Base-by-base conservation (phyloP, 2,797 vertebrate genomes). In the Furcifer pardalis region DNA sequence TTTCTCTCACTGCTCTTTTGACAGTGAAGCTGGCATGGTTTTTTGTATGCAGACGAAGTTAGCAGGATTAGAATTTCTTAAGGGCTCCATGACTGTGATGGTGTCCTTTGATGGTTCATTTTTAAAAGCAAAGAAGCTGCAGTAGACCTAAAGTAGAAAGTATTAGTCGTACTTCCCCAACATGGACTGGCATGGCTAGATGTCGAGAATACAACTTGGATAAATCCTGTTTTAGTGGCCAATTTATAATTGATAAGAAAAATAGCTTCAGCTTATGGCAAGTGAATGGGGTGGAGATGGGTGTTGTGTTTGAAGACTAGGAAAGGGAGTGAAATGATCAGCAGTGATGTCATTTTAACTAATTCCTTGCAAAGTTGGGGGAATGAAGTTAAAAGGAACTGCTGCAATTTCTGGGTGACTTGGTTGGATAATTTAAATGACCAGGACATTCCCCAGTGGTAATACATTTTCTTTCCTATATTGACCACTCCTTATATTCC, bases 271-370 rank as follows among this genome's bases (percentile, higher is more conserved):
- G 91, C 92, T 90, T 42, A 35, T 46, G 90, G 90, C 89, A 91
- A 93, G 91, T 93, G 90, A 92, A 91, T 92, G 91, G 85, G 86
- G 52, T 13, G 52, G 52, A 49, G 65, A n/a, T n/a, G n/a, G n/a
- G n/a, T n/a, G n/a, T n/a, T n/a, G n/a, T n/a, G n/a, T n/a, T n/a
- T 60, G 63, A 77, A 42, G 79, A 75, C 71, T 59, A 66, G 87
- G 89, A 88, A 91, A 90, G 90, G 88, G 90, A 90, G 85, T 89
- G 68, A 72, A 90, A 79, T 77, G 88, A 92, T 91, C 86, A 92
- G 91, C 91, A 93, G 89, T 95, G 94, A 94, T 93, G 94, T 94
- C 88, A 94, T 95, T 94, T 92, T 92, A 96, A 95, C 95, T 91
- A 90, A 90, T 94, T 95, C 94, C 90, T 93, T 60, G 0, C 94